phyloP scores from a whole-genome alignment of 37 sponge, comb jelly and placozoan genomes.

The Oopsacas minuta region DNA sequence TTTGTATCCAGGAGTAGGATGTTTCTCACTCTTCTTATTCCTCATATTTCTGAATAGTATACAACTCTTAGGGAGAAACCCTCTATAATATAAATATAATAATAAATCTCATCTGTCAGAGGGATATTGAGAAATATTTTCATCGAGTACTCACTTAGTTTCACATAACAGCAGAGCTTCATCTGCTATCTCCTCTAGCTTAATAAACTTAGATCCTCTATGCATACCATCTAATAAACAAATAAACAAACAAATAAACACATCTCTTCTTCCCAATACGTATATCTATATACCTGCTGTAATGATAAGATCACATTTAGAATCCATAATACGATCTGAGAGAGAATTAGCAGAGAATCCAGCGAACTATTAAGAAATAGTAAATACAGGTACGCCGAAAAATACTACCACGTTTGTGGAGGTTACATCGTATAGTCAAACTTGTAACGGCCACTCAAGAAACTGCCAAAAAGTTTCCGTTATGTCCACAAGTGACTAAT shows the following conservation, averaged over 20 bases:
- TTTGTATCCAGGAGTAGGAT: neutral
- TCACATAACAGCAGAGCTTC: slow-evolving; percentile 57
- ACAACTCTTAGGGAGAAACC: neutral
- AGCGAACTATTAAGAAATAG: slow-evolving; percentile 60
- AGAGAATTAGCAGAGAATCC: slow-evolving; percentile 93
- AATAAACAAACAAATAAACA: too few relatives aligned
- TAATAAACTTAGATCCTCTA: slow-evolving; percentile 78
- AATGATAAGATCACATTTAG: slow-evolving; percentile 25
- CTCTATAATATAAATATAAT: neutral
- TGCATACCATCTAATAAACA: slow-evolving; percentile 67
- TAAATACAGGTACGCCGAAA: neutral
- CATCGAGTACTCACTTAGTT: slow-evolving; percentile 46
- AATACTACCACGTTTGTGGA: neutral
- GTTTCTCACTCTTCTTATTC: neutral
- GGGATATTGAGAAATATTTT: too few relatives aligned
- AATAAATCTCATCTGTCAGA: too few relatives aligned
- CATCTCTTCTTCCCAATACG: too few relatives aligned
- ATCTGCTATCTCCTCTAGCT: slow-evolving; percentile 76
- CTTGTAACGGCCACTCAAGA: neutral
- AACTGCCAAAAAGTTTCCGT: too few relatives aligned
- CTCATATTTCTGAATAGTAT: neutral
- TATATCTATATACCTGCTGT: slow-evolving; percentile 12
- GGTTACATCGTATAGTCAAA: neutral
- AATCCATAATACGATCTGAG: slow-evolving; percentile 59
- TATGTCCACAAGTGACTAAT: too few relatives aligned